Conservation (phyloP, 2,113 vertebrate genomes). For the Stigmatopora nigra region DNA sequence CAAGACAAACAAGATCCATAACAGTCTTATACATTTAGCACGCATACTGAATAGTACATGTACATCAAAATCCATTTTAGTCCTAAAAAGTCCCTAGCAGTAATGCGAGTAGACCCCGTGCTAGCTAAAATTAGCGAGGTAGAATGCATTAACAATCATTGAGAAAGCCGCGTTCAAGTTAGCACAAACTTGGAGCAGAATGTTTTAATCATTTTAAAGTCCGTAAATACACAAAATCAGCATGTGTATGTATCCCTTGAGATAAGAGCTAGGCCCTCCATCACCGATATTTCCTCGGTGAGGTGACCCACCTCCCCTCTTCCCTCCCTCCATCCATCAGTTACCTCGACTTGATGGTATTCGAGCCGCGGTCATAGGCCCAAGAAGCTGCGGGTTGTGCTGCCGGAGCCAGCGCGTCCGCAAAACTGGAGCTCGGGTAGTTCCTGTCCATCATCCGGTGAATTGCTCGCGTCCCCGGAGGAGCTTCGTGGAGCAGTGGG, state of each 20-base stretch:
- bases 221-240: neutral
- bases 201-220: neutral
- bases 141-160: constrained; percentile 14
- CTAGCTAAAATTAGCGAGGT: constrained; percentile 47
- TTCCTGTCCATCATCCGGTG: constrained; percentile 89
- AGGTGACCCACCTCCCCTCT: constrained; percentile 62
- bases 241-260: neutral
- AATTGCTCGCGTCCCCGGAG: constrained; percentile 61
- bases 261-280: constrained; percentile 56
- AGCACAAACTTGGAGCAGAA: constrained; percentile 11
- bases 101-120: constrained; percentile 15
- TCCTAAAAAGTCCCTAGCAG: neutral
- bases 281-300: constrained; percentile 71
- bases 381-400: constrained; percentile 78
- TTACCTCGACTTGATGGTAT: constrained; percentile 82
- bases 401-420: constrained; percentile 77
- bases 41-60: neutral
- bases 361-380: constrained; percentile 82
- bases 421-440: constrained; percentile 83
- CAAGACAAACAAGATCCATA: neutral
- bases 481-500: constrained; percentile 64
- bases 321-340: constrained; percentile 52
- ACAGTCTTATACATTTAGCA: neutral
- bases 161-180: constrained; percentile 25
- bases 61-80: neutral